Evolutionary conservation across 2,888 invertebrate genomes (phyloP).

Genomic region (Poecilus cupreus): DNA sequence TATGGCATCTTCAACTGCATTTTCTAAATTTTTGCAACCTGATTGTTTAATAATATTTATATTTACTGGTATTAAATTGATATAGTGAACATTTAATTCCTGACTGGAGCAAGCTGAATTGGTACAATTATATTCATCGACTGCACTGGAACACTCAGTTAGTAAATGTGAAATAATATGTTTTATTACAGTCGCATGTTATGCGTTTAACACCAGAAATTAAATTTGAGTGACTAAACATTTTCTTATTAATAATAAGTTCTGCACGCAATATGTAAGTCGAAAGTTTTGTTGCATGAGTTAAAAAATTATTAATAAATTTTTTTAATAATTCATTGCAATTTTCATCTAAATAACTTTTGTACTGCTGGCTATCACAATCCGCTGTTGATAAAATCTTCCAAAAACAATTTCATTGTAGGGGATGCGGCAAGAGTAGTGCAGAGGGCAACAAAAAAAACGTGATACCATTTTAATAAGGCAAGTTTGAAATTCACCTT

Average conservation of each 20-base stretch:
- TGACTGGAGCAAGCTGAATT: neutral
- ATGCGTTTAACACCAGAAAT: neutral
- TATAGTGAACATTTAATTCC: too few relatives aligned
- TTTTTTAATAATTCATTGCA: neutral
- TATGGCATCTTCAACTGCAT: too few relatives aligned
- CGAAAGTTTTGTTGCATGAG: neutral
- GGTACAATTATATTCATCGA: neutral
- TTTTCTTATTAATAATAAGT: neutral
- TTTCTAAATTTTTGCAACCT: too few relatives aligned
- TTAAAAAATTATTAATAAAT: neutral
- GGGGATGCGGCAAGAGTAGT: too few relatives aligned
- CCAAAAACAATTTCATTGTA: too few relatives aligned
- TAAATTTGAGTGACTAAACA: neutral
- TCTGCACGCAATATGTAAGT: neutral
- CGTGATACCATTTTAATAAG: too few relatives aligned
- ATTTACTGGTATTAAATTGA: neutral
- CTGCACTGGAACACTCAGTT: neutral
- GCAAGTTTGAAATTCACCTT: too few relatives aligned
- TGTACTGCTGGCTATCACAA: neutral
- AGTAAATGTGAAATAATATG: neutral
- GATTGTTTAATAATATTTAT: neutral
- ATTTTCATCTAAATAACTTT: neutral
- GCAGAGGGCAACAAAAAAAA: too few relatives aligned
- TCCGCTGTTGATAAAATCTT: too few relatives aligned
- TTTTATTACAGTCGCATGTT: neutral